Base-by-base conservation (phyloP, 2,113 vertebrate genomes). In the Petroica traversi region DNA sequence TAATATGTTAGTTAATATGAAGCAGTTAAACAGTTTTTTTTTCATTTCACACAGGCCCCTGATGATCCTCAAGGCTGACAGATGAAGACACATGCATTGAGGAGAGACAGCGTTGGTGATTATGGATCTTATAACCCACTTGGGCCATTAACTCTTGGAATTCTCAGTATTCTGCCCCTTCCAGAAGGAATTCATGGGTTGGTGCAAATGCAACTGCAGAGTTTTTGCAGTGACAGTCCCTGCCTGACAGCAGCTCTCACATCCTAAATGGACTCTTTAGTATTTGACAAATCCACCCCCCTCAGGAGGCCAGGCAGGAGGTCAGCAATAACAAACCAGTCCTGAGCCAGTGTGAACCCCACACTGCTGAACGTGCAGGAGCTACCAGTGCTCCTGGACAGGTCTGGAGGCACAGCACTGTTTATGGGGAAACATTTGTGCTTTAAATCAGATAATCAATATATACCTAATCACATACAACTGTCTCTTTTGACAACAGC, bases 401-500 rank as follows among this genome's bases (percentile, higher is more conserved):
- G 25, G 11, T n/a, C 14, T 6, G 15, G 46, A 45, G 38, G 12
- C 67, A 58, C 25, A 31, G 54, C 75, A 80, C 41, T 40, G 71
- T 6, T 66, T 11, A 38, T 2, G 2, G 51, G 79, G 66, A 78
- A 89, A 63, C 33, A 36, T 52, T 8, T 74, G 72, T 83, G 49
- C 13, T 76, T 58, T 76, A 83, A 94, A 93, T 76, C 82, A 73
- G 79, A 40, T 88, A 75, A 93, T 92, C 93, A 79, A 93, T 89
- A 76, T 7, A 88, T n/a, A 61, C 57, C 64, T 93, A 77, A 93
- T 88, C 29, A 2, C 69, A 59, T 36, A 75, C 34, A 91, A 71
- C 61, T 89, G 84, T 91, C 92, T 81, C 90, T 89, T 93, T 87
- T 87, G 85, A 90, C 86, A 91, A 67, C 73, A 88, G 57, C 82